phyloP scores from a whole-genome alignment of 2,113 vertebrate species.

The Pyrgilauda ruficollis region DNA sequence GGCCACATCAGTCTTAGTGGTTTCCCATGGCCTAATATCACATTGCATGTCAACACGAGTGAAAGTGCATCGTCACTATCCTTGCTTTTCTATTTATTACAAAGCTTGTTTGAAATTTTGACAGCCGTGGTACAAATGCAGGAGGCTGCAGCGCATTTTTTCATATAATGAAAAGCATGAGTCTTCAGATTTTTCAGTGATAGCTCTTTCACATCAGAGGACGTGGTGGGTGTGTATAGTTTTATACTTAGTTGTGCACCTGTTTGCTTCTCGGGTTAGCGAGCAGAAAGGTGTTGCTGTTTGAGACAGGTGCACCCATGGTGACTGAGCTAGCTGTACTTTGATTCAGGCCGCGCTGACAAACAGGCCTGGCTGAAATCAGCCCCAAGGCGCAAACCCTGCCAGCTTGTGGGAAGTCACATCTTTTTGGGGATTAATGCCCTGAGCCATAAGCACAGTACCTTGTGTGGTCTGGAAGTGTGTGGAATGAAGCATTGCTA shows the following conservation, averaged over 20 bases:
- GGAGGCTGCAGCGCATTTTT: not conserved
- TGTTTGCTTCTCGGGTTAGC: not conserved
- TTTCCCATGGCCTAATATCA: not conserved
- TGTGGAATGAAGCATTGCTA: not conserved
- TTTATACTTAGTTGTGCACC: not conserved
- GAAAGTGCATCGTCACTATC: not conserved
- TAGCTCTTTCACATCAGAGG: not conserved
- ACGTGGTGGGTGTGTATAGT: accelerated
- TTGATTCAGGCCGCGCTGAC: not conserved
- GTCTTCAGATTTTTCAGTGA: not conserved
- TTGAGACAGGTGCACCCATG: accelerated
- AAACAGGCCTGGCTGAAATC: not conserved
- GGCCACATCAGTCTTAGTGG: not conserved
- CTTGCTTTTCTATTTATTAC: not conserved
- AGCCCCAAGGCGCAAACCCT: not conserved
- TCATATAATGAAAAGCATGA: not conserved
- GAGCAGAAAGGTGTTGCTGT: not conserved
- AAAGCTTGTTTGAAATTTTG: not conserved
- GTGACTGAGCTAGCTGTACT: not conserved
- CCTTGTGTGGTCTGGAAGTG: not conserved
- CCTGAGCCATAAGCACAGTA: not conserved
- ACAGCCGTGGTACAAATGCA: not conserved
- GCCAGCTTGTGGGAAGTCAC: not conserved
- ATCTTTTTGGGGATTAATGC: accelerated
- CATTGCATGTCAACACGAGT: accelerated